These are phyloP conservation scores for Nysson spinosus DNA, from an alignment of 2,888 invertebrate genomes.

Conservation along the genomic window DNA sequence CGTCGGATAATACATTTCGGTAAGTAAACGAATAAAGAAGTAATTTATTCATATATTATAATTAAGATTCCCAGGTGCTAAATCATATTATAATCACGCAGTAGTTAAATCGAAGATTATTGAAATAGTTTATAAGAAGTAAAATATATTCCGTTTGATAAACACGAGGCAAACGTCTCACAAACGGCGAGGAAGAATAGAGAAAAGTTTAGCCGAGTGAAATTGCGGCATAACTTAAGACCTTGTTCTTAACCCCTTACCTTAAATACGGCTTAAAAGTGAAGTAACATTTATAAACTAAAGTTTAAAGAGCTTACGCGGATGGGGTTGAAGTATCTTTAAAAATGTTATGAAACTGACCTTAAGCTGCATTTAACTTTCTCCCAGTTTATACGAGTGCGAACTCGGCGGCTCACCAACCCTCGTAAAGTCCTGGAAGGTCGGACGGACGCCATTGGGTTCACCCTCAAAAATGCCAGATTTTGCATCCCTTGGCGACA, in stretches of 20 bases:
- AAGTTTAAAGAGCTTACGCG: constrained; percentile 24
- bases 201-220: constrained; percentile 9
- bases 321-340: constrained; percentile 9
- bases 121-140: no score
- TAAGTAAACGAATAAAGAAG: constrained; percentile 76
- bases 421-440: constrained; percentile 78
- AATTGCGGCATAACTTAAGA: constrained; percentile 24
- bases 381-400: constrained; percentile 75
- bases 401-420: constrained; percentile 72
- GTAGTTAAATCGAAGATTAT: no score
- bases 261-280: constrained; percentile 36
- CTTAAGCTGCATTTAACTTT: constrained; percentile 26
- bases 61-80: neutral
- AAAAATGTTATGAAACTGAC: constrained; percentile 35
- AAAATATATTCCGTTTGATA: neutral
- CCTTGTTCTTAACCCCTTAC: constrained; percentile 24
- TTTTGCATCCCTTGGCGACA: constrained; percentile 86
- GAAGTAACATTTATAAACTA: constrained; percentile 32
- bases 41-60: no score
- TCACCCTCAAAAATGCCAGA: constrained; percentile 70
- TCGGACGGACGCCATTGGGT: constrained; percentile 76
- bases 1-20: constrained; percentile 92
- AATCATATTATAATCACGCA: no score
- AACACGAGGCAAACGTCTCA: neutral
- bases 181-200: constrained; percentile 9